Evolutionary conservation across 1,140 invertebrate genomes (phyloP).

Genomic region (Solen grandis): DNA sequence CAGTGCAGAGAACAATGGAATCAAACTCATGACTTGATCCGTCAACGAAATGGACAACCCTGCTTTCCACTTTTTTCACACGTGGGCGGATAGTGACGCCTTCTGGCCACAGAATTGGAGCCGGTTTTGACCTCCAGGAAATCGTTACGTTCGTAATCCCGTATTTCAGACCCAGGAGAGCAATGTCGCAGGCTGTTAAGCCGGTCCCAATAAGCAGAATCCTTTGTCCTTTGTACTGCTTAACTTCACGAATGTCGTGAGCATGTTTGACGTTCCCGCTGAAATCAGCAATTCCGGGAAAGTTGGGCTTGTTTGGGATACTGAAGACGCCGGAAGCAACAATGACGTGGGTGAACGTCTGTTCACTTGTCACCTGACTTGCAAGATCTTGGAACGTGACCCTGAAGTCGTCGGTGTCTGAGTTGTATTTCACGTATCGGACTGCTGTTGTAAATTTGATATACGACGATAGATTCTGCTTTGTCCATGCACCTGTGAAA

Average conservation of each 20-base stretch:
- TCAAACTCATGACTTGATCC: no score
- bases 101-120: constrained; percentile 15
- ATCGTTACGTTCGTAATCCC: constrained; percentile 11
- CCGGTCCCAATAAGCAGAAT: constrained; percentile 30
- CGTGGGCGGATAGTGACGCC: constrained; percentile 26
- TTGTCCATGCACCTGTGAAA: no score
- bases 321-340: constrained; percentile 39
- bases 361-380: not conserved
- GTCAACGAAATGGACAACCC: no score
- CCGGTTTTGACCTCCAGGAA: constrained; percentile 6
- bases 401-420: not conserved
- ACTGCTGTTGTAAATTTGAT: not conserved
- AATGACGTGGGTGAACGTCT: constrained; percentile 47
- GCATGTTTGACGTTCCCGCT: constrained; percentile 38
- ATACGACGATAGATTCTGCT: no score
- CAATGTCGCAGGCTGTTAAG: constrained; percentile 44
- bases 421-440: not conserved
- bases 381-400: not conserved
- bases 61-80: no score
- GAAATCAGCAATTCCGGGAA: constrained; percentile 30
- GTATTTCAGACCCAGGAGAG: constrained; percentile 33
- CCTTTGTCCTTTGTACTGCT: constrained; percentile 42
- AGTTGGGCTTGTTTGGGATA: constrained; percentile 19
- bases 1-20: no score
- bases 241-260: constrained; percentile 37